Evolutionary conservation across 2,113 vertebrate species (phyloP).

Genomic region (Hyperopisus bebe): DNA sequence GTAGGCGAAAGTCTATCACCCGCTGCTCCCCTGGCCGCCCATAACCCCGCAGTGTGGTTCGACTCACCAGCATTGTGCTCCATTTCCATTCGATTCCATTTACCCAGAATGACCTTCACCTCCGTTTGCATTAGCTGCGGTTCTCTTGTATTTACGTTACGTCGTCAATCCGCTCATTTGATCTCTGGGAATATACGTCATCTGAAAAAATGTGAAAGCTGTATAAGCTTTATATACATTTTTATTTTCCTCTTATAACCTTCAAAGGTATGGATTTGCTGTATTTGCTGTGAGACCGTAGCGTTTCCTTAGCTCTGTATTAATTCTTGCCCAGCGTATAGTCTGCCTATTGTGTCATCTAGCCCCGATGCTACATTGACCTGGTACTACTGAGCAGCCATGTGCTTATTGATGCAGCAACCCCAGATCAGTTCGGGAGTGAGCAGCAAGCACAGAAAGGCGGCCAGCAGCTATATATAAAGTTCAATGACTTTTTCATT

Average conservation of each 20-base stretch:
- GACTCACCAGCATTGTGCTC: constrained; percentile 72
- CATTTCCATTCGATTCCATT: constrained; percentile 64
- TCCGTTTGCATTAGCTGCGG: constrained; percentile 24
- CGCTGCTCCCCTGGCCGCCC: constrained; percentile 30
- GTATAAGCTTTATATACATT: constrained; percentile 60
- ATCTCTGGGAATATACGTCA: background rate
- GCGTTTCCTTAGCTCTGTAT: constrained; percentile 36
- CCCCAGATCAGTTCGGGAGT: background rate
- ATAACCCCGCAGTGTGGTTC: constrained; percentile 76
- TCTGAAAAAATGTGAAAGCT: constrained; percentile 16
- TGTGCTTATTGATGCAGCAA: background rate
- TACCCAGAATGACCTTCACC: constrained; percentile 48
- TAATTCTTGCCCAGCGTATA: constrained; percentile 47
- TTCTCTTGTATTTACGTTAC: constrained; percentile 38
- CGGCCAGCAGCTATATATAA: background rate
- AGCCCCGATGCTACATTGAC: background rate
- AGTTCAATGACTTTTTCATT: background rate
- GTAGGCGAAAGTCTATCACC: constrained; percentile 85
- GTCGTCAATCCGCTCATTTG: constrained; percentile 39
- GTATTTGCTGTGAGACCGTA: constrained; percentile 9
- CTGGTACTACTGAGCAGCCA: background rate
- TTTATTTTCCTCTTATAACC: background rate
- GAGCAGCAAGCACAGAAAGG: background rate
- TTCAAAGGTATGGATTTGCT: constrained; percentile 28
- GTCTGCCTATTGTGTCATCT: constrained; percentile 28